These are phyloP conservation scores for Agriotes lineatus DNA, from an alignment of 2,888 invertebrate genomes.

Conservation along the genomic window DNA sequence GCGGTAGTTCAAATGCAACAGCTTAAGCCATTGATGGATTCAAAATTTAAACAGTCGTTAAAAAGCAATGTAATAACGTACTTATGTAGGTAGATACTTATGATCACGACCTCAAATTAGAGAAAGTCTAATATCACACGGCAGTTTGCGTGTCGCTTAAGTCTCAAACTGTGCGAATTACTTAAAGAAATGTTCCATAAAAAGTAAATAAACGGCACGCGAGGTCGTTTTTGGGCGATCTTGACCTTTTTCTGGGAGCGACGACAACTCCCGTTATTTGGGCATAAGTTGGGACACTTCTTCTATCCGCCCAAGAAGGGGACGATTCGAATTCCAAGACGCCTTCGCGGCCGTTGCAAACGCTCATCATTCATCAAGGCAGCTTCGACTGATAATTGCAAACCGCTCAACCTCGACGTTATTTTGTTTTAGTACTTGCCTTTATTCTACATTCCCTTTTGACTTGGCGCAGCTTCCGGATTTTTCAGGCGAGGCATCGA, in stretches of 20 bases:
- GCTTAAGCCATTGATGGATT: no score
- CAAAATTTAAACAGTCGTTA: no score
- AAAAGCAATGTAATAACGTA: no score
- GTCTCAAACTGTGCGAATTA: background rate
- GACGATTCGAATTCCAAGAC: background rate
- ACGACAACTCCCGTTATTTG: background rate
- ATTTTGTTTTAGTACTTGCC: conserved; percentile 22
- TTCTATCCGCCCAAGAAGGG: no score
- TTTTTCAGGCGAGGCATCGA: conserved; percentile 22
- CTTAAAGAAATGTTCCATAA: background rate
- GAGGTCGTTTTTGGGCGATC: background rate
- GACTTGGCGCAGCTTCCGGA: conserved; percentile 25
- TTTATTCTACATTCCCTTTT: conserved; percentile 37
- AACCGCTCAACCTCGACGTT: conserved; percentile 20
- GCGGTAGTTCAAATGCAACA: no score
- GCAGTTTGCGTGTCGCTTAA: background rate
- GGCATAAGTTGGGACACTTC: background rate
- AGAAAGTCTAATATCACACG: background rate
- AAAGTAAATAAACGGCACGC: conserved; percentile 14
- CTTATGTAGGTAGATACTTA: no score
- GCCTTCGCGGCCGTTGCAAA: background rate
- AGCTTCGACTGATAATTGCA: conserved; percentile 14
- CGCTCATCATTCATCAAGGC: background rate
- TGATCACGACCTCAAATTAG: conserved; percentile 1
- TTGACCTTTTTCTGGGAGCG: background rate